Base-by-base conservation (phyloP, 2,888 invertebrate species). In the Drosophila histrio region DNA sequence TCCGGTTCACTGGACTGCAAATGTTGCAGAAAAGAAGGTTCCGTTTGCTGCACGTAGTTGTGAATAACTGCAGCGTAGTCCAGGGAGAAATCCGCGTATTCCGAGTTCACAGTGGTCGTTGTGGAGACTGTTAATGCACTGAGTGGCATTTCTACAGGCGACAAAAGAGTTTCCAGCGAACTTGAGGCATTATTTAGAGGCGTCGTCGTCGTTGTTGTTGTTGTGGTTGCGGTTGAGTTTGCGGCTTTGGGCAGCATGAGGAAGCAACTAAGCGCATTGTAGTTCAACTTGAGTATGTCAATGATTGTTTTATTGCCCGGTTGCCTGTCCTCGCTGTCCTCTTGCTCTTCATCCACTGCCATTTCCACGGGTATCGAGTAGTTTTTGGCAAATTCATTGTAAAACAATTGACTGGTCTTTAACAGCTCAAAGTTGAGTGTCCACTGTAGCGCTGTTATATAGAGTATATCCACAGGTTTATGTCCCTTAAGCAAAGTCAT, bases 381-480 rank as follows among this genome's bases (percentile, higher is more conserved):
- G 22, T 86, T 88, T 76, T 88, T 83, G 17, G 87, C 75, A 67
- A 92, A 91, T 52, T 89, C 89, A 46, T 80, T 87, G 36, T 90
- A 90, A 44, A 91, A 92, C 44, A 88, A 72, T 68, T 89, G 88
- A 73, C 88, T 91, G 5, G 84, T 88, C 67, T 90, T 90, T 1
- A 91, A 72, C 8, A 92, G 77, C 53, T 91, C 90, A 71, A 89
- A 89, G 63, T 88, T 91, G n/a, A 90, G 86, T 7, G 90, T 89
- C 92, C 92, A 92, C 64, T 91, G 90, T 9, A 90, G 69, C 0
- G 90, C 87, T 0, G 89, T 81, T 32, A 91, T 86, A 61, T 90
- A 87, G 2, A 91, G 77, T 41, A 89, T 88, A 49, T 91, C 89
- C 2, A 82, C 72, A 1, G 89, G 85, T 50, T 85, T 89, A 57